Evolutionary conservation across 2,113 vertebrate species (phyloP).

Genomic region (Cryptotis parvus): DNA sequence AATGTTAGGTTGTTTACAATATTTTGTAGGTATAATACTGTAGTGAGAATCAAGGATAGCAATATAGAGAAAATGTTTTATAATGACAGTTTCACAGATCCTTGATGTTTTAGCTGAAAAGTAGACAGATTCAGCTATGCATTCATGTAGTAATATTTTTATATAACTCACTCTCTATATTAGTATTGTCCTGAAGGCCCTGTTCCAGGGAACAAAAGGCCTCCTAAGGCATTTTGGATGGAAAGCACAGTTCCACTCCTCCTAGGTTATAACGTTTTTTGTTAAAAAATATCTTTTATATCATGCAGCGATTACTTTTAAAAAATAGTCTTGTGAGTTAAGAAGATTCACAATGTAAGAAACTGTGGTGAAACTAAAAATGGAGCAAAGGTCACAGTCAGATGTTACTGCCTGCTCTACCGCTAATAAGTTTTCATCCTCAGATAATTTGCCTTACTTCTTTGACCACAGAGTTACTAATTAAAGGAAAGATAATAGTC

Average conservation of each 20-base stretch:
- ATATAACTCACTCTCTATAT: slow-evolving; percentile 43
- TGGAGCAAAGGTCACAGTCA: accelerated
- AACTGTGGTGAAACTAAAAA: neutral
- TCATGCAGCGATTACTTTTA: neutral
- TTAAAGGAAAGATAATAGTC: neutral
- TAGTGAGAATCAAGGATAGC: neutral
- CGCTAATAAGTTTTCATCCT: neutral
- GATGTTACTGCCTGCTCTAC: neutral
- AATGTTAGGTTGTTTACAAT: slow-evolving; percentile 54
- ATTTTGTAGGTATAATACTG: slow-evolving; percentile 41
- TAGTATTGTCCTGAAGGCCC: slow-evolving; percentile 26
- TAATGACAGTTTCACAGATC: slow-evolving; percentile 34
- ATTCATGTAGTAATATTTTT: slow-evolving; percentile 39
- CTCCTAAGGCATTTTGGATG: neutral
- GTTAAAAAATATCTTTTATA: neutral
- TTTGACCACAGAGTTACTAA: neutral
- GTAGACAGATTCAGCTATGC: slow-evolving; percentile 53
- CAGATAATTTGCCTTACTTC: neutral
- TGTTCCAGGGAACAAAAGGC: neutral
- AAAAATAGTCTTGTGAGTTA: neutral
- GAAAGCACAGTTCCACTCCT: neutral
- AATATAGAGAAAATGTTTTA: neutral
- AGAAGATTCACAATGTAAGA: neutral
- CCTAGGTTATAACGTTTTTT: neutral
- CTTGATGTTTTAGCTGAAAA: slow-evolving; percentile 54